These are phyloP conservation scores for Ispidina picta DNA, from an alignment of 2,797 vertebrate species.

Conservation along the genomic window DNA sequence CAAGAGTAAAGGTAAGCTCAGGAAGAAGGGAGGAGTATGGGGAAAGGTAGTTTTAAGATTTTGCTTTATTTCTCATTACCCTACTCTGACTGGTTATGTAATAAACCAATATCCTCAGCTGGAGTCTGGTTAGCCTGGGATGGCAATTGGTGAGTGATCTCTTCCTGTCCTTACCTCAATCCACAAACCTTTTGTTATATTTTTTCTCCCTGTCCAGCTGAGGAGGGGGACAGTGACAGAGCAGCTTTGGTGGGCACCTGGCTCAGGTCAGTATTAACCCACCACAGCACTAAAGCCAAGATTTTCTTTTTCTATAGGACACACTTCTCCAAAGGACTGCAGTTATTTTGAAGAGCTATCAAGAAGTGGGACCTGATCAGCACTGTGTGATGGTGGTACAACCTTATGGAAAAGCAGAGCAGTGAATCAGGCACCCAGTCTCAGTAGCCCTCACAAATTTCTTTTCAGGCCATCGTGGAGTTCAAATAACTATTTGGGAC, in stretches of 20 bases:
- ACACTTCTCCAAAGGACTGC: background rate
- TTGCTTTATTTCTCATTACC: background rate
- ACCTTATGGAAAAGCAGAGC: background rate
- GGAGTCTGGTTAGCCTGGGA: background rate
- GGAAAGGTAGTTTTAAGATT: background rate
- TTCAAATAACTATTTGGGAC: background rate
- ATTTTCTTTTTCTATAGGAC: background rate
- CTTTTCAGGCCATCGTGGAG: background rate
- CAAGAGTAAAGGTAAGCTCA: background rate
- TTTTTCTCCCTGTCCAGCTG: background rate
- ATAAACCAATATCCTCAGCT: background rate
- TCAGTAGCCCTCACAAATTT: background rate
- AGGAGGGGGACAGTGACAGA: background rate
- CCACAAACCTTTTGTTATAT: background rate
- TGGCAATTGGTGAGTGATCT: background rate
- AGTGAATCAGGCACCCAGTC: background rate
- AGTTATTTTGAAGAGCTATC: background rate
- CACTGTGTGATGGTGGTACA: background rate
- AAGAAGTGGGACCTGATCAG: background rate
- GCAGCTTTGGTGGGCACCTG: background rate
- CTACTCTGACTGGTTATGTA: background rate
- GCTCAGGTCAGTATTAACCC: background rate
- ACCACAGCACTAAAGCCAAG: background rate
- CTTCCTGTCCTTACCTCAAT: background rate
- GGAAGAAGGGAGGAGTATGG: background rate